Conservation (phyloP, 2,113 vertebrate species). For the Tor tambroides region DNA sequence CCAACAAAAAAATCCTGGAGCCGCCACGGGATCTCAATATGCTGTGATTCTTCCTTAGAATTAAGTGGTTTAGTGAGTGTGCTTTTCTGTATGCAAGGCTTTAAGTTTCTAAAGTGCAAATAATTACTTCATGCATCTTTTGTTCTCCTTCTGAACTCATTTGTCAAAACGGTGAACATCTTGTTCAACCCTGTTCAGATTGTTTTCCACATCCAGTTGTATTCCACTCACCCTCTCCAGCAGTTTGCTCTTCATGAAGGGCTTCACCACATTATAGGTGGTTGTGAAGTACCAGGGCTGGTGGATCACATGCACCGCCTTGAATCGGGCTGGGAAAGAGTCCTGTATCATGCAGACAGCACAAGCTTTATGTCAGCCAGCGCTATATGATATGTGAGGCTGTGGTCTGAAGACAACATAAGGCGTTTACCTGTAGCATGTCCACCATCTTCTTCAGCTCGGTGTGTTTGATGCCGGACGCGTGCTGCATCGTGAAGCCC, state of each 20-base stretch:
- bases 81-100: background rate
- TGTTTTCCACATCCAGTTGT: background rate
- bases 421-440: constrained; percentile 90
- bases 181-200: background rate
- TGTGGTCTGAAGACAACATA: background rate
- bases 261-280: constrained; percentile 95
- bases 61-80: background rate
- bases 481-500: constrained; percentile 98
- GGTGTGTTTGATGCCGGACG: constrained; percentile 87
- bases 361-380: background rate
- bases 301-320: constrained; percentile 94
- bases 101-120: background rate
- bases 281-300: constrained; percentile 99
- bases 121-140: background rate
- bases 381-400: background rate
- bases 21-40: too few relatives aligned
- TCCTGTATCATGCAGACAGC: constrained; percentile 76
- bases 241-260: constrained; percentile 96
- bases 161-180: background rate
- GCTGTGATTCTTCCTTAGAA: too few relatives aligned
- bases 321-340: constrained; percentile 96
- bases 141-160: background rate
- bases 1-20: too few relatives aligned
- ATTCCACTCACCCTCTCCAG: constrained; percentile 86
- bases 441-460: constrained; percentile 99